Conservation (phyloP, 92 coral and sea anemone genomes). For the Diadumene lineata region DNA sequence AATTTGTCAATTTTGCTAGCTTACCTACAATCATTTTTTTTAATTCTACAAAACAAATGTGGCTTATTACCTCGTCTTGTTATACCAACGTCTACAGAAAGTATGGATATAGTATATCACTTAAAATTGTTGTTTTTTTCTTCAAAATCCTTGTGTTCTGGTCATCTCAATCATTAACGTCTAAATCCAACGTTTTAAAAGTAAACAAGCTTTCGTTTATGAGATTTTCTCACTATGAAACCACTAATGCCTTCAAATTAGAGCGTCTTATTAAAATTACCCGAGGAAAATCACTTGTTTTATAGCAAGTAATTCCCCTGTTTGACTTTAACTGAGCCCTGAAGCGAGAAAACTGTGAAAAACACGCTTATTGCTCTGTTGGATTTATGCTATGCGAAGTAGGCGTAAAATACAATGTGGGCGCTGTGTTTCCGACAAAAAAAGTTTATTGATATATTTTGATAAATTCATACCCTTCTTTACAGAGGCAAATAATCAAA, state of each 20-base stretch:
- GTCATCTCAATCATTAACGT: neutral
- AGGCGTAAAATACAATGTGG: too few relatives aligned
- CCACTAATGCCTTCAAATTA: neutral
- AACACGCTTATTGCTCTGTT: neutral
- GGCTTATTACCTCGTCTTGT: too few relatives aligned
- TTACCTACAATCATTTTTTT: too few relatives aligned
- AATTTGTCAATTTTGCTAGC: too few relatives aligned
- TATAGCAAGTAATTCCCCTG: neutral
- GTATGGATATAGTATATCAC: too few relatives aligned
- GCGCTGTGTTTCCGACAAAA: too few relatives aligned
- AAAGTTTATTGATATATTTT: too few relatives aligned
- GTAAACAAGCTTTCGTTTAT: neutral
- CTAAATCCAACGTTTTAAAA: neutral
- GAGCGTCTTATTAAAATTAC: neutral
- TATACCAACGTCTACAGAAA: too few relatives aligned
- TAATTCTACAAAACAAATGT: too few relatives aligned
- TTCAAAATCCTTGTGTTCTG: neutral
- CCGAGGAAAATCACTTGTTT: neutral
- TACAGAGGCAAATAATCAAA: too few relatives aligned
- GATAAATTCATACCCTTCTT: too few relatives aligned
- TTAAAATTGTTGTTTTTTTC: neutral
- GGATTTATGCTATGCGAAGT: neutral
- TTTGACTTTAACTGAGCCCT: neutral
- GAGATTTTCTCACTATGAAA: neutral
- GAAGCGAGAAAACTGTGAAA: neutral